Evolutionary conservation across 2,888 invertebrate genomes (phyloP), one percentile per base, ranked within the genome.

Genomic region (Nomada lathburiana): DNA sequence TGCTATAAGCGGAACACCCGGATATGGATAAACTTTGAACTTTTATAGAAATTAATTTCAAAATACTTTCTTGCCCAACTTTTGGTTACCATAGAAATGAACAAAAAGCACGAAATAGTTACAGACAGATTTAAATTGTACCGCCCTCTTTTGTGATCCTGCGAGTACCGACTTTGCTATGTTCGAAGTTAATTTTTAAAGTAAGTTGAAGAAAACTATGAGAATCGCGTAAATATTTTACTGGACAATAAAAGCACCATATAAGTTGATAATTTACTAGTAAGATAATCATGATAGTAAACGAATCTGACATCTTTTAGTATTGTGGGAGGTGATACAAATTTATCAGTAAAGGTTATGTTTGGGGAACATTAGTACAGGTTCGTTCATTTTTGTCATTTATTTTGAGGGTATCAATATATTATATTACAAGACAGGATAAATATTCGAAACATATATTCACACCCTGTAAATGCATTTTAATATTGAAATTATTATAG

Each of bases 301-400:
- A 29, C 44, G 4, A 44, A 7, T n/a, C 23, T 20, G 0, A 20
- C 20, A 3, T 52, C 18, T 63, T 16, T 29, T 36, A 52, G 53
- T 11, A 63, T 18, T 57, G 11, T 9, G 10, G 13, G n/a, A 26
- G 1, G 13, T 9, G 23, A 36, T 42, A 18, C 18, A 36, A 29
- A 65, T 23, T 64, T 10, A 55, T 18, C 9, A 55, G 10, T 69
- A 16, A 36, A 81, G 82, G 81, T 81, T 81, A 81, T 59, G 65
- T 4, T 42, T 18, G 11, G 1, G 7, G 7, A n/a, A 0, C 5
- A 11, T 47, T 23, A 2, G 20, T 10, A 47, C 4, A 68, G 44
- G 42, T 55, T 42, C n/a, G n/a, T 23, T n/a, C 20, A 16, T 47
- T 52, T 18, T 36, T 47, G 53, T 44, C 9, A 42, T 42, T 57